phyloP scores from a whole-genome alignment of 2,888 invertebrate species.

The Leptopilina drosophilae region DNA sequence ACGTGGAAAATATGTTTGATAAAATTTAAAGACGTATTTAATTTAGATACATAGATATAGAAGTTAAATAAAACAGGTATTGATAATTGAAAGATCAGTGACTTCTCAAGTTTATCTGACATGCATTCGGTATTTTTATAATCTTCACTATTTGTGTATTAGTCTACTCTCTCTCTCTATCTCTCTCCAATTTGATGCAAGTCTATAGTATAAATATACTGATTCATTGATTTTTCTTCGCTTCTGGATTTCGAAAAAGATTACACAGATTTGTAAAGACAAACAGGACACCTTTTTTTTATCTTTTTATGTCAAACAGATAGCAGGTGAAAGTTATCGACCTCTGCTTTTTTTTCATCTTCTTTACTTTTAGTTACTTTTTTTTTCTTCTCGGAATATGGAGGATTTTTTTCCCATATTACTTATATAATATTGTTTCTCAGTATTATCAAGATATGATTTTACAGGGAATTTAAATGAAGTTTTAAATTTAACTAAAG shows the following conservation, averaged over 20 bases:
- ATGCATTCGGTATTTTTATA: constrained; percentile 2
- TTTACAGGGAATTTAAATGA: no score
- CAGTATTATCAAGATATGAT: no score
- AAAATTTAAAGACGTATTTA: background rate
- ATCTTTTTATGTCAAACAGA: constrained; percentile 36
- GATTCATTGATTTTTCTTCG: constrained; percentile 25
- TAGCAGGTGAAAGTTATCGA: constrained; percentile 37
- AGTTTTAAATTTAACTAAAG: no score
- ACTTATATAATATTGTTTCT: no score
- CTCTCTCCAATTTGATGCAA: background rate
- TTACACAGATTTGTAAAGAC: constrained; percentile 22
- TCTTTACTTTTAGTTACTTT: background rate
- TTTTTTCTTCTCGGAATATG: background rate
- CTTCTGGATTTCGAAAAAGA: constrained; percentile 26
- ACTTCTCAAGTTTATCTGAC: constrained; percentile 13
- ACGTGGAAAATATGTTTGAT: background rate
- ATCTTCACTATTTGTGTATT: constrained; percentile 4
- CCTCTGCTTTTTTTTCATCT: background rate
- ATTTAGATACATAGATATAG: constrained; percentile 4
- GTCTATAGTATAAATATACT: background rate
- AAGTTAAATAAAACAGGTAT: constrained; percentile 21
- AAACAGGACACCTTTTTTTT: constrained; percentile 28
- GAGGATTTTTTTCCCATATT: background rate
- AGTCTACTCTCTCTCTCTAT: background rate
- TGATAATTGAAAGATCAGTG: constrained; percentile 35